These are phyloP conservation scores for Parascotia fuliginaria DNA, from an alignment of 2,888 invertebrate genomes.

Conservation along the genomic window DNA sequence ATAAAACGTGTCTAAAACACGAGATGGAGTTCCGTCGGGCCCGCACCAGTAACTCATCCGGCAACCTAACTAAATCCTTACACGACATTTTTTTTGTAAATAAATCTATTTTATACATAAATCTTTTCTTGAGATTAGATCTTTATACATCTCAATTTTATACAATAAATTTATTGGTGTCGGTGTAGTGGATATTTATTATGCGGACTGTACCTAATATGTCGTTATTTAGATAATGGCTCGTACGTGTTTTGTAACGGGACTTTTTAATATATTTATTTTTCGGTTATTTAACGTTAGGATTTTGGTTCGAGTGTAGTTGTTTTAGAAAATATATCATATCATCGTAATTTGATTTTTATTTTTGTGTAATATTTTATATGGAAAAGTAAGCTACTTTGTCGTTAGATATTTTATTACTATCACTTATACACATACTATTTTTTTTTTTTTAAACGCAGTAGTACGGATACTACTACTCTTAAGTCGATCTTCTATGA, in stretches of 20 bases:
- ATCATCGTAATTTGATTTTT: too few species aligned
- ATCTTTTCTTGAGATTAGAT: constrained; percentile 79
- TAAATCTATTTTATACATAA: constrained; percentile 78
- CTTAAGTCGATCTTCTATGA: too few species aligned
- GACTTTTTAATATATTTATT: constrained; percentile 50
- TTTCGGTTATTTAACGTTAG: constrained; percentile 49
- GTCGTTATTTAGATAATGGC: constrained; percentile 75
- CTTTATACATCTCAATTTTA: constrained; percentile 81
- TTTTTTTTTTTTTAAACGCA: too few species aligned
- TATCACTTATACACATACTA: too few species aligned
- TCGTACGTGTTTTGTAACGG: constrained; percentile 68
- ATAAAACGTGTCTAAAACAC: constrained; percentile 10
- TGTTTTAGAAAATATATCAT: too few species aligned
- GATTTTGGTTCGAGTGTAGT: too few species aligned
- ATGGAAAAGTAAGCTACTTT: too few species aligned
- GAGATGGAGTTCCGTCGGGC: constrained; percentile 30
- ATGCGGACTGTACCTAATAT: constrained; percentile 75
- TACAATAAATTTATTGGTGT: constrained; percentile 76
- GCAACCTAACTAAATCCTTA: constrained; percentile 42
- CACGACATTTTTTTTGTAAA: constrained; percentile 51
- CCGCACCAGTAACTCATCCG: constrained; percentile 33
- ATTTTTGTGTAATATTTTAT: too few species aligned
- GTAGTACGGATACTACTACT: too few species aligned
- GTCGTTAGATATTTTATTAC: too few species aligned
- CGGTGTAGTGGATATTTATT: constrained; percentile 71